Base-by-base conservation (phyloP, 2,888 invertebrate species). In the Leucoma salicis region DNA sequence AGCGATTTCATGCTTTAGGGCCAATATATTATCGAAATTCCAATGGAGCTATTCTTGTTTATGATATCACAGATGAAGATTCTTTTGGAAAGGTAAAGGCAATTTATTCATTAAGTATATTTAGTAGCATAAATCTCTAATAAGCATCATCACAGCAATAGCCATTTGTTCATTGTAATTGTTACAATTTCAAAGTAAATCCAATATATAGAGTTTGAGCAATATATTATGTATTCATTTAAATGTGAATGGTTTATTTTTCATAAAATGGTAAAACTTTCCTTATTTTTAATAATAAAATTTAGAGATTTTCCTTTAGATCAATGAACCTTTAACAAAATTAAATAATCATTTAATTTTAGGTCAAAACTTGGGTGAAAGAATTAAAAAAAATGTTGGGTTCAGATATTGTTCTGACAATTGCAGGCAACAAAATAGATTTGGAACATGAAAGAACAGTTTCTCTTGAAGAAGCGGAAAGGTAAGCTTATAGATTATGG, bases 291-390 rank as follows among this genome's bases (percentile, higher is more conserved):
- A n/a, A n/a, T n/a, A n/a, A n/a, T n/a, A n/a, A n/a, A n/a, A n/a
- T n/a, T n/a, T n/a, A n/a, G n/a, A n/a, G n/a, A n/a, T n/a, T n/a
- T n/a, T n/a, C n/a, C n/a, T n/a, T n/a, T n/a, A n/a, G n/a, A n/a
- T n/a, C n/a, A n/a, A n/a, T n/a, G n/a, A n/a, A n/a, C n/a, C n/a
- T n/a, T n/a, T 21, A 21, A 3, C 5, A 4, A 21, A 3, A 21
- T 21, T 21, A 21, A 21, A 5, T 33, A 8, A 13, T 21, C 8
- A 13, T 28, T 31, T 21, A 5, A 5, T 32, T 87, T 21, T 64
- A 96, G 96, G 96, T 99, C 0, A 98, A 99, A 87, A 97, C 95
- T 77, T 99, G 99, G 99, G 99, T 99, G 15, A 98, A 97, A 72
- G 99, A 99, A 81, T 85, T 99, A 42, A 94, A 96, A 59, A 97